Conservation (phyloP, 2,797 vertebrate species). For the Eospalax fontanierii region DNA sequence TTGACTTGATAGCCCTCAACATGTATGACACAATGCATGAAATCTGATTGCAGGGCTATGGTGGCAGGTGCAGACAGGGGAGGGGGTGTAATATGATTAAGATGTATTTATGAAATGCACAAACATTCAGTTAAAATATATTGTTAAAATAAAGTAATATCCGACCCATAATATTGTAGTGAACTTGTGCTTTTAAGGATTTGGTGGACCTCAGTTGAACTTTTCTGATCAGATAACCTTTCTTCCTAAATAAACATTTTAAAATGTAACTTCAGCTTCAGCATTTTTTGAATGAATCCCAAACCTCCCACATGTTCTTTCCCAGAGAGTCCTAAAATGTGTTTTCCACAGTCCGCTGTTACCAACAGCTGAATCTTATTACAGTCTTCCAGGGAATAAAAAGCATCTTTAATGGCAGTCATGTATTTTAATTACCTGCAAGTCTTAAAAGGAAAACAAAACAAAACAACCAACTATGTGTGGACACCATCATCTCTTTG, state of each 20-base stretch:
- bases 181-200: background rate
- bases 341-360: background rate
- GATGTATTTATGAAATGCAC: too few relatives aligned
- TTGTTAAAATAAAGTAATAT: background rate
- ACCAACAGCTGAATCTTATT: background rate
- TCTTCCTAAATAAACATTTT: background rate
- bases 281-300: constrained; percentile 13
- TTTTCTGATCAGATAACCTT: constrained; percentile 11
- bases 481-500: background rate
- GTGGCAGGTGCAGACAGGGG: too few relatives aligned
- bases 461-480: too few relatives aligned
- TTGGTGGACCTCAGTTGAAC: background rate
- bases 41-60: too few relatives aligned
- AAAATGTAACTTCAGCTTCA: constrained; percentile 49
- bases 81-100: too few relatives aligned
- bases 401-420: background rate
- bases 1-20: too few relatives aligned
- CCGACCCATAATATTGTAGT: background rate
- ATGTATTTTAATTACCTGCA: constrained; percentile 10
- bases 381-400: background rate
- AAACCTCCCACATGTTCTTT: background rate
- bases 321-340: background rate
- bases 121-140: too few relatives aligned
- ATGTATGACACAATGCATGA: too few relatives aligned
- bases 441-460: constrained; percentile 3